Percentiles rank a stretch among this genome's conserved stretches.
Conservation (phyloP, 2,888 invertebrate genomes). For the Hydroisotoma schaefferi region DNA sequence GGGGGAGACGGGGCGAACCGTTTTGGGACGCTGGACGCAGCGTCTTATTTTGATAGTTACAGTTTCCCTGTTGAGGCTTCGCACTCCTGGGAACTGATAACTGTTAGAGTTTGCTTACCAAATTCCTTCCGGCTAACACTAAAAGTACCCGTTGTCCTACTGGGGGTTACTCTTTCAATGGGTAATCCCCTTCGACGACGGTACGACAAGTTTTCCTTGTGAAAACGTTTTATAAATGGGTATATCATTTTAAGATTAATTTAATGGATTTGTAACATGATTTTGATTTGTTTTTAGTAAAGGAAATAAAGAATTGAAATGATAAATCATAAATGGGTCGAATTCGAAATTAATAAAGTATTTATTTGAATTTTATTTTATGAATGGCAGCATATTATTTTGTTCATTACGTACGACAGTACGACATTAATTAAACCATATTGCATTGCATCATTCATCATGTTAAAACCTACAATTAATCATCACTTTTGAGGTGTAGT, state of each 20-base stretch:
- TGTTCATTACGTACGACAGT: too few relatives aligned
- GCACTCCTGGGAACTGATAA: slow-evolving; percentile 3
- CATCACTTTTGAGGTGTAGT: too few relatives aligned
- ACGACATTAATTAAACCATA: too few relatives aligned
- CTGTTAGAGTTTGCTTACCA: background rate
- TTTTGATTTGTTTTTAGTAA: too few relatives aligned
- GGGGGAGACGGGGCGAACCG: background rate
- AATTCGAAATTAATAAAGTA: too few relatives aligned
- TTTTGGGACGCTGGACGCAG: background rate
- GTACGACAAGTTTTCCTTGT: background rate
- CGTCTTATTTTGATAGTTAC: background rate
- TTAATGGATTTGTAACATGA: background rate
- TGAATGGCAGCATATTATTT: too few relatives aligned
- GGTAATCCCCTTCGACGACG: background rate
- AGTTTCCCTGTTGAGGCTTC: slow-evolving; percentile 6
- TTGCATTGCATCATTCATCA: too few relatives aligned
- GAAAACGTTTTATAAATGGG: too few relatives aligned
- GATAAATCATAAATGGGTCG: too few relatives aligned
- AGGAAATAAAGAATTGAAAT: too few relatives aligned
- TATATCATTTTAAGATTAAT: background rate
- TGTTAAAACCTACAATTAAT: too few relatives aligned
- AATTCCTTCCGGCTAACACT: background rate
- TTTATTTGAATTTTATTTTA: too few relatives aligned
- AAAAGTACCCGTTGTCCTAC: background rate
- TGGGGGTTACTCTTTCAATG: slow-evolving; percentile 1